Percentiles rank a stretch among this genome's conserved stretches.
These are phyloP conservation scores for Drosophila equinoxialis DNA, from an alignment of 1,140 invertebrate species.

Conservation along the genomic window DNA sequence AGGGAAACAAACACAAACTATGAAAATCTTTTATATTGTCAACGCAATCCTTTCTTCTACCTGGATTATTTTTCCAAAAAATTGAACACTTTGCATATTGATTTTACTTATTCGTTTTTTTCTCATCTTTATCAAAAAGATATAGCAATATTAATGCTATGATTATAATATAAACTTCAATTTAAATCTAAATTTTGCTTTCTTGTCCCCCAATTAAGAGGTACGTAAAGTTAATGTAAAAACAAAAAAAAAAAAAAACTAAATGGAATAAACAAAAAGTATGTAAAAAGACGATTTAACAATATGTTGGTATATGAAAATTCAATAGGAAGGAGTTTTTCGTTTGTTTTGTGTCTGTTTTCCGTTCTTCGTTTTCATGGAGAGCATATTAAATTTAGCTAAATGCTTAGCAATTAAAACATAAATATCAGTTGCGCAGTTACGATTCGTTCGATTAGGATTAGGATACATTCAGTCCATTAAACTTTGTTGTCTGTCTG, in stretches of 20 bases:
- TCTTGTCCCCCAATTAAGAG: neutral
- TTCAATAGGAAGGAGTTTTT: slow-evolving; percentile 5
- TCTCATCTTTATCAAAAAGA: slow-evolving; percentile 3
- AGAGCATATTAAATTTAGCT: slow-evolving; percentile 32
- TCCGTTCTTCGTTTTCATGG: slow-evolving; percentile 16
- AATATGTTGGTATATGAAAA: slow-evolving; percentile 9
- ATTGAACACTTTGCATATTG: neutral
- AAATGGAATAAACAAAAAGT: neutral
- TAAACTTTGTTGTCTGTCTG: neutral
- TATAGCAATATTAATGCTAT: slow-evolving; percentile 10
- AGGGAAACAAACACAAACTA: too few species aligned
- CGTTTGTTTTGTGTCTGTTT: slow-evolving; percentile 25
- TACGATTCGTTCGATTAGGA: slow-evolving; percentile 38
- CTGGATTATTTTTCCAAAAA: too few species aligned
- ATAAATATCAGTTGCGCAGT: slow-evolving; percentile 62
- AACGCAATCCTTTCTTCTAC: too few species aligned
- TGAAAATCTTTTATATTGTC: too few species aligned
- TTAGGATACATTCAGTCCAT: slow-evolving; percentile 36
- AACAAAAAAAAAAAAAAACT: neutral
- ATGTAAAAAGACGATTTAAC: neutral
- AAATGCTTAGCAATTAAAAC: slow-evolving; percentile 27
- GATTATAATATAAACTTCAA: slow-evolving; percentile 5
- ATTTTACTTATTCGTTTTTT: slow-evolving; percentile 1
- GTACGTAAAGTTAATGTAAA: neutral
- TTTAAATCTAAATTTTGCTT: neutral